Evolutionary conservation across 2,113 vertebrate species (phyloP).

Genomic region (Propithecus coquereli): DNA sequence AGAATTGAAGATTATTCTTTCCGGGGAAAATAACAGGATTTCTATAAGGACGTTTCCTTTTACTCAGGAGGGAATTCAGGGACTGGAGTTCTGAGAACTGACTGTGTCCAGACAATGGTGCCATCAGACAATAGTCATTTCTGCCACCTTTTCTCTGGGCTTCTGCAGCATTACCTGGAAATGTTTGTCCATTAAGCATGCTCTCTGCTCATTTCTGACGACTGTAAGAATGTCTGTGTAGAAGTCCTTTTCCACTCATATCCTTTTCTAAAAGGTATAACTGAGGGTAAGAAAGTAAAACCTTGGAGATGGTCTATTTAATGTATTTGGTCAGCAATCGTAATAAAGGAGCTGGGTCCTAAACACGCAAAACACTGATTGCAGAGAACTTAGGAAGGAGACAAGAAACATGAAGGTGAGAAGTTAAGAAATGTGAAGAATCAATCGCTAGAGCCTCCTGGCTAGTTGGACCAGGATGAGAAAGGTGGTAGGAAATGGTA

Average conservation of each 20-base stretch:
- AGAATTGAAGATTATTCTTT: background rate
- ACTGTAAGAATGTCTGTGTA: background rate
- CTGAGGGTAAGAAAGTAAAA: background rate
- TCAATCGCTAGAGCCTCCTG: background rate
- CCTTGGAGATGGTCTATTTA: background rate
- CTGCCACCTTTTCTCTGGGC: background rate
- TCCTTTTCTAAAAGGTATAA: background rate
- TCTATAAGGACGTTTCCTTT: background rate
- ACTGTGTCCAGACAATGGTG: background rate
- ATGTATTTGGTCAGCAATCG: background rate
- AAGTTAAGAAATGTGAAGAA: background rate
- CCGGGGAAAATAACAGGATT: background rate
- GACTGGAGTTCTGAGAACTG: background rate
- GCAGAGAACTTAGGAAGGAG: background rate
- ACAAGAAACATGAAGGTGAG: background rate
- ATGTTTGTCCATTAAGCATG: background rate
- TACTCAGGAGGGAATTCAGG: background rate
- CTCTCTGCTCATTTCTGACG: background rate
- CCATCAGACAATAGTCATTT: fast-evolving
- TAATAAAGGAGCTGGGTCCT: background rate
- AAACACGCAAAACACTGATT: background rate
- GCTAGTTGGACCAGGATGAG: background rate
- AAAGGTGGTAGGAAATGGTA: background rate
- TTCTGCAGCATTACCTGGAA: background rate
- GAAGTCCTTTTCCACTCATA: background rate